A percentile compares a stretch with the other conserved stretches of the same genome.
phyloP scores from a whole-genome alignment of 2,113 vertebrate genomes.

The Rhinolophus ferrumequinum region DNA sequence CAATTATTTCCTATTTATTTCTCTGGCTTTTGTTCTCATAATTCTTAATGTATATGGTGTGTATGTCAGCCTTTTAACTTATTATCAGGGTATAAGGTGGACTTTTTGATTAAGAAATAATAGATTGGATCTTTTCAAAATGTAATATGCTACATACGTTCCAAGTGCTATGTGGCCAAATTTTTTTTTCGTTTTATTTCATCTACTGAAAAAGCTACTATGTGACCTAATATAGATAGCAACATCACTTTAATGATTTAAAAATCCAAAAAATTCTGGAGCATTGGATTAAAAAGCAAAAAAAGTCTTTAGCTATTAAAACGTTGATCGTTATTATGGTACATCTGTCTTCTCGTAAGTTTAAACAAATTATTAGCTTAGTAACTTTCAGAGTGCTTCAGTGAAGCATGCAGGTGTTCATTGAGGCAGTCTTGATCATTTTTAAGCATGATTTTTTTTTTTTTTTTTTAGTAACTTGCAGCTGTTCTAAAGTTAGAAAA shows the following conservation, averaged over 20 bases:
- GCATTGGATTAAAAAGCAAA: background rate
- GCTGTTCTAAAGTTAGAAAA: conserved; percentile 28
- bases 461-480: background rate
- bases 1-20: conserved; percentile 18
- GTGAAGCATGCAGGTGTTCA: background rate
- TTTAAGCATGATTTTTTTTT: background rate
- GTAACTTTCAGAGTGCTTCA: background rate
- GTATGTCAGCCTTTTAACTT: background rate
- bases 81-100: background rate
- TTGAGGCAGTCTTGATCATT: background rate
- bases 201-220: conserved; percentile 22
- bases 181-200: background rate
- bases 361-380: background rate
- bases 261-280: background rate
- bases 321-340: background rate
- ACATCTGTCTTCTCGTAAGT: background rate
- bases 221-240: background rate
- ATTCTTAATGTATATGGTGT: background rate
- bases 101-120: conserved; percentile 37
- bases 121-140: conserved; percentile 39
- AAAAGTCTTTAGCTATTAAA: background rate
- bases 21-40: background rate
- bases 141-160: background rate
- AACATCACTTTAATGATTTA: background rate
- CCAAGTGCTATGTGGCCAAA: background rate